A percentile compares a stretch with the other conserved stretches of the same genome.
phyloP scores from a whole-genome alignment of 2,888 invertebrate species.

The Hoplodrina ambigua region DNA sequence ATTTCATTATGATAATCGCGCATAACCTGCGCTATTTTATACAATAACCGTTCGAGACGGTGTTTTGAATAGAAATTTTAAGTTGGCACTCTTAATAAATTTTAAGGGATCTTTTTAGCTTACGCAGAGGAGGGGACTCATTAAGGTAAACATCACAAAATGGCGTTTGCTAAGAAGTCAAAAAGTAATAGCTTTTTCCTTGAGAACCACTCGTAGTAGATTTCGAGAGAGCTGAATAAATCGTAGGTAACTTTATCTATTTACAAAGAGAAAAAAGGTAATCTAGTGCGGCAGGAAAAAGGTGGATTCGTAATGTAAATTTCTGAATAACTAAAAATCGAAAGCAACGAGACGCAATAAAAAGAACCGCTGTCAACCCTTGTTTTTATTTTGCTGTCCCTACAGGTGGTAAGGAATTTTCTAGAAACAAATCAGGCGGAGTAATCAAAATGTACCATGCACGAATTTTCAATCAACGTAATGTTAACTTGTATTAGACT shows the following conservation, averaged over 20 bases:
- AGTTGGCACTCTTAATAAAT: conserved; percentile 66
- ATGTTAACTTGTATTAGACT: background rate
- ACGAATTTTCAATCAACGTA: background rate
- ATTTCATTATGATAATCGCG: conserved; percentile 89
- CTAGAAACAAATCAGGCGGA: conserved; percentile 21
- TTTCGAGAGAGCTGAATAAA: conserved; percentile 30
- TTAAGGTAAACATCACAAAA: conserved; percentile 60
- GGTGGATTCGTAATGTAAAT: conserved; percentile 60
- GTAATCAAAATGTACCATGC: conserved; percentile 23
- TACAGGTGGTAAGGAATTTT: conserved; percentile 25
- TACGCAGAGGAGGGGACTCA: conserved; percentile 54
- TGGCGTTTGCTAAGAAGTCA: conserved; percentile 59
- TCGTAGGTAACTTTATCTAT: conserved; percentile 33
- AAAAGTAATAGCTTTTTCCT: conserved; percentile 56
- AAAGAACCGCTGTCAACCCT: conserved; percentile 66
- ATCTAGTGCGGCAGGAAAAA: conserved; percentile 60
- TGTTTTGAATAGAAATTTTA: conserved; percentile 72
- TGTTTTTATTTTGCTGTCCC: conserved; percentile 46
- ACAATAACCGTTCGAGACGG: conserved; percentile 69
- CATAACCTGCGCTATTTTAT: conserved; percentile 78
- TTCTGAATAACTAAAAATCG: conserved; percentile 57
- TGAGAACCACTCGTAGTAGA: conserved; percentile 14
- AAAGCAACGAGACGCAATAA: conserved; percentile 59
- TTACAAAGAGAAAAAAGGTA: conserved; percentile 45
- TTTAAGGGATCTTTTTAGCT: conserved; percentile 58